Percentiles rank a stretch among this genome's conserved stretches.
These are phyloP conservation scores for Litoditis marina DNA, from an alignment of 2,888 invertebrate species.

Conservation along the genomic window DNA sequence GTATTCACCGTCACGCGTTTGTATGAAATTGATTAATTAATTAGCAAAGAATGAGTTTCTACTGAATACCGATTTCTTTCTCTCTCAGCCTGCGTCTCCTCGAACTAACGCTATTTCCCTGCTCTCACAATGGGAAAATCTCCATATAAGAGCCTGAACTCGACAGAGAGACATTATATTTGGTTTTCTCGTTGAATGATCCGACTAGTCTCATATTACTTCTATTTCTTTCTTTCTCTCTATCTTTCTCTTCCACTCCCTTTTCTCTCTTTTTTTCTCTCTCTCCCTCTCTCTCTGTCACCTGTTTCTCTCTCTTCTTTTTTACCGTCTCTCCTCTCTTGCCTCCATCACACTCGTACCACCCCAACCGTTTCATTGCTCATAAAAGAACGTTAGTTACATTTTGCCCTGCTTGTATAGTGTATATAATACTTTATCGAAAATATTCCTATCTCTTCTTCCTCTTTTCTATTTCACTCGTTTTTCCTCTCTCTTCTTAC, in stretches of 20 bases:
- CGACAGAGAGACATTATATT: not conserved
- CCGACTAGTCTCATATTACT: not conserved
- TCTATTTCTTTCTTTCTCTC: not conserved
- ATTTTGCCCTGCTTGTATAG: too few relatives aligned
- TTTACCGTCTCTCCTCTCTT: too few relatives aligned
- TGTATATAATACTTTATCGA: too few relatives aligned
- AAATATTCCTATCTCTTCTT: too few relatives aligned
- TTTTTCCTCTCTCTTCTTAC: slow-evolving; percentile 14
- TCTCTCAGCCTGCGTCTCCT: not conserved
- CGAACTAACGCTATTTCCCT: not conserved
- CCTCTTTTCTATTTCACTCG: not conserved
- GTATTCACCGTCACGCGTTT: too few relatives aligned
- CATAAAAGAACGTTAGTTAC: too few relatives aligned
- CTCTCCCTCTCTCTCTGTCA: slow-evolving; percentile 4
- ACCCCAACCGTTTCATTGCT: too few relatives aligned
- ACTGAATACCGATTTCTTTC: not conserved
- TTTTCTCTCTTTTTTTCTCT: slow-evolving; percentile 10
- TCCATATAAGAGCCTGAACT: slow-evolving; percentile 4
- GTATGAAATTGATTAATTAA: too few relatives aligned
- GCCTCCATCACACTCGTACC: too few relatives aligned
- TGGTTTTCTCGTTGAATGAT: not conserved
- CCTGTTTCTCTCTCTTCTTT: slow-evolving; percentile 9
- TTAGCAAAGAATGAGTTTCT: too few relatives aligned
- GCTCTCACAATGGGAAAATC: not conserved
- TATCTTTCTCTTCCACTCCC: slow-evolving; percentile 6